Evolutionary conservation across 2,888 invertebrate genomes (phyloP).

Genomic region (Oscheius onirici): DNA sequence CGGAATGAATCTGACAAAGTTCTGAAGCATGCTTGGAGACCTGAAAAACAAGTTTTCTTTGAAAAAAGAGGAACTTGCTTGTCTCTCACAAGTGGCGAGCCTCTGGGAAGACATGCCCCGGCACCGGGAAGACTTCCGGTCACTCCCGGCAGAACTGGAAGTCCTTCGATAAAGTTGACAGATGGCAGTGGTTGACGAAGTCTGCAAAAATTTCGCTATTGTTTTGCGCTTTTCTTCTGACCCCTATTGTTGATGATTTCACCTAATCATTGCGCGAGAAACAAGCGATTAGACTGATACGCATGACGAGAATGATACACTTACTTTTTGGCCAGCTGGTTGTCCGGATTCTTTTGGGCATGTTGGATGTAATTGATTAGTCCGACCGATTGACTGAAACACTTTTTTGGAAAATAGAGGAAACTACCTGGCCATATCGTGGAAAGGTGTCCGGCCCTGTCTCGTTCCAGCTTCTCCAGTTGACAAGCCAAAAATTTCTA

Average conservation of each 20-base stretch:
- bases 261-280: constrained; percentile 1
- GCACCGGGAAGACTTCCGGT: constrained; percentile 61
- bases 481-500: constrained; percentile 57
- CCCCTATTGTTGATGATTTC: constrained; percentile 24
- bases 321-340: constrained; percentile 51
- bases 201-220: constrained; percentile 34
- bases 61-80: constrained; percentile 32
- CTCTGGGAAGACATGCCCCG: constrained; percentile 59
- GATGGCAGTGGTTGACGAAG: constrained; percentile 48
- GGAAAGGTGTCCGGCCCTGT: constrained; percentile 49
- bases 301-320: constrained; percentile 1
- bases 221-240: constrained; percentile 21
- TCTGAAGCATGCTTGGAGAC: constrained; percentile 62
- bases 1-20: constrained; percentile 60
- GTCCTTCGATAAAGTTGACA: constrained; percentile 56
- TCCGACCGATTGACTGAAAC: constrained; percentile 56
- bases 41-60: constrained; percentile 31
- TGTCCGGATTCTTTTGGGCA: constrained; percentile 56
- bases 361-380: constrained; percentile 55
- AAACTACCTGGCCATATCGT: constrained; percentile 54
- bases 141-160: constrained; percentile 61
- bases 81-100: constrained; percentile 55
- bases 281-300: constrained; percentile 2
- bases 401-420: background rate
- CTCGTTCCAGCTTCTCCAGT: constrained; percentile 58